A percentile compares a stretch with the other conserved stretches of the same genome.
Conservation (phyloP, 2,797 vertebrate species). For the Clarias platycephalus region DNA sequence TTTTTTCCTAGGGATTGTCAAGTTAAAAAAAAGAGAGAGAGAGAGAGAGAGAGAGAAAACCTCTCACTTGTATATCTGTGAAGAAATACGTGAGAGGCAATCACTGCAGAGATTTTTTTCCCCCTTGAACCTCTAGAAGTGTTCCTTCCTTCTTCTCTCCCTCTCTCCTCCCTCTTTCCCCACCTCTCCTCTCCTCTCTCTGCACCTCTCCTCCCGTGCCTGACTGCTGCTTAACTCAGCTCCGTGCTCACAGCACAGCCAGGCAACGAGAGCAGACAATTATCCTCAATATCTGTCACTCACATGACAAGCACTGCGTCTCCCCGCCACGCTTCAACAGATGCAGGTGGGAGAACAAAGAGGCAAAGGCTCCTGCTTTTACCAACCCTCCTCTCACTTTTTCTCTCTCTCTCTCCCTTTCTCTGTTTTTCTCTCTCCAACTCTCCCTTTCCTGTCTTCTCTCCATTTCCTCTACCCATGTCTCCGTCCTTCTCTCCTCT, state of each 20-base stretch:
- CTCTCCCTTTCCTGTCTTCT: constrained; percentile 20
- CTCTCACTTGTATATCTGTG: constrained; percentile 36
- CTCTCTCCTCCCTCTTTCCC: constrained; percentile 35
- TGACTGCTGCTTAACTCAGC: constrained; percentile 58
- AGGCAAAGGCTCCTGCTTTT: constrained; percentile 52
- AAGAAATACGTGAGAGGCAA: constrained; percentile 38
- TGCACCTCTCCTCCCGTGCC: constrained; percentile 45
- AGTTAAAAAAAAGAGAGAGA: constrained; percentile 16
- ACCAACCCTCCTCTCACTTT: constrained; percentile 47
- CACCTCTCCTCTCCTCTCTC: constrained; percentile 36
- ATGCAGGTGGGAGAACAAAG: constrained; percentile 59
- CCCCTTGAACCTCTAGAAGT: constrained; percentile 40
- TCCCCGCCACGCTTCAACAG: constrained; percentile 55
- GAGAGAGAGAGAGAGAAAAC: neutral
- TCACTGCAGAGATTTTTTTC: constrained; percentile 36
- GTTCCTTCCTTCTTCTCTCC: constrained; percentile 38
- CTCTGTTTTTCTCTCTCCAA: constrained; percentile 27
- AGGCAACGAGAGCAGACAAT: constrained; percentile 57
- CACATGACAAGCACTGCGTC: constrained; percentile 57
- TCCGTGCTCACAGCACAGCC: constrained; percentile 53
- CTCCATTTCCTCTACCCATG: constrained; percentile 51
- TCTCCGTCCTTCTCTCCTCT: constrained; percentile 29
- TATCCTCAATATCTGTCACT: constrained; percentile 62
- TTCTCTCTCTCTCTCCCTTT: neutral
- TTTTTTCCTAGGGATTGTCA: constrained; percentile 5